Conservation (phyloP, 2,113 vertebrate species). For the Pampusana beccarii region DNA sequence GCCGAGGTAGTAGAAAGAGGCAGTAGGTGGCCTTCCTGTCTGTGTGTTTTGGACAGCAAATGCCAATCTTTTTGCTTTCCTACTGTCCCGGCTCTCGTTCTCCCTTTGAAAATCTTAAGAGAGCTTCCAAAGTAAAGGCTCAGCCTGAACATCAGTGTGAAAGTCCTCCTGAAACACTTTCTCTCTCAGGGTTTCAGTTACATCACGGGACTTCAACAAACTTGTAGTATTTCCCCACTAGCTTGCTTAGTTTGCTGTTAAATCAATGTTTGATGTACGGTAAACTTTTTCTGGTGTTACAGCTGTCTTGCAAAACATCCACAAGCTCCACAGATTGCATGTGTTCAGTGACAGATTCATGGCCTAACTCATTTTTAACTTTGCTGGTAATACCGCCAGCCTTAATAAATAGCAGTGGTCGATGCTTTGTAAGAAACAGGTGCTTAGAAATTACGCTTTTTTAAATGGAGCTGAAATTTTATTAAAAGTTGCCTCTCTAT, state of each 20-base stretch:
- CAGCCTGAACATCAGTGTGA: not conserved
- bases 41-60: not conserved
- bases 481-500: not conserved
- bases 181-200: not conserved
- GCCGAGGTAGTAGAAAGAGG: fast-evolving
- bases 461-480: not conserved
- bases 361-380: not conserved
- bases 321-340: not conserved
- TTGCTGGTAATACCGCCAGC: not conserved
- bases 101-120: not conserved
- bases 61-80: not conserved
- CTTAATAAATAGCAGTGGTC: not conserved
- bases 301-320: not conserved
- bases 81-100: fast-evolving
- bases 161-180: not conserved
- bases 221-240: not conserved
- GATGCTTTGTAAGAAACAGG: not conserved
- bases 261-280: too few species aligned
- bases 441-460: not conserved
- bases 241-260: not conserved
- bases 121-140: not conserved
- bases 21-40: not conserved
- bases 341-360: not conserved
- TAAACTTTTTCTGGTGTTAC: not conserved
- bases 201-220: not conserved